Base-by-base conservation (phyloP, 2,888 invertebrate species). In the Pristionchus japonicus region DNA sequence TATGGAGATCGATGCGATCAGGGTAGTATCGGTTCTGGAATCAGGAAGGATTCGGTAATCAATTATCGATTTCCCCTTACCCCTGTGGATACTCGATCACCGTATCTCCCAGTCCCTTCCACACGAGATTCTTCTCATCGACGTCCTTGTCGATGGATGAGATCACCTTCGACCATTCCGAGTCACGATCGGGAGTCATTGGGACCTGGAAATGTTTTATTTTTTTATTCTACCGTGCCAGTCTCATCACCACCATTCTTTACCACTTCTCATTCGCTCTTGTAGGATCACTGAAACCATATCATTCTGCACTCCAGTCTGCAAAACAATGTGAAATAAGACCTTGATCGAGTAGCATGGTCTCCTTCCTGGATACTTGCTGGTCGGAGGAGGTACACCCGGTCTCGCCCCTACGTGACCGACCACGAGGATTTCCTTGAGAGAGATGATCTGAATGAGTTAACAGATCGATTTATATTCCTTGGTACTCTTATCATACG, bases 381-480 rank as follows among this genome's bases (percentile, higher is more conserved):
- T 88, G 20, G 89, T 86, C 0, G 92, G 92, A 1, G 92, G 90
- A 20, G 92, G 92, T 9, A 91, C 88, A 2, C 92, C 92, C 4
- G 88, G 77, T 87, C 91, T 91, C 2, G 92, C 90, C 17, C 90
- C 89, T n/a, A 90, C 90, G 87, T 92, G 92, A 20, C 92, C 90
- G 67, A 92, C 90, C 1, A 92, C 90, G 6, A 92, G 67, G 13
- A 91, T 80, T 31, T 90, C 89, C 0, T 87, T 80, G 64, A 90
- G 70, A n/a, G 70, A 52, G 61, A 37, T 40, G 37, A 61, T 64
- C 88, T 88, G 64, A 67, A 82, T 4, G n/a, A n/a, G n/a, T n/a
- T n/a, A n/a, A n/a, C n/a, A n/a, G n/a, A n/a, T n/a, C n/a, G n/a
- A n/a, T n/a, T n/a, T n/a, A n/a, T n/a, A n/a, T n/a, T n/a, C n/a